Percentiles rank a stretch among this genome's conserved stretches.
Conservation (phyloP, 2,797 vertebrate genomes). For the Myotis findleyi region DNA sequence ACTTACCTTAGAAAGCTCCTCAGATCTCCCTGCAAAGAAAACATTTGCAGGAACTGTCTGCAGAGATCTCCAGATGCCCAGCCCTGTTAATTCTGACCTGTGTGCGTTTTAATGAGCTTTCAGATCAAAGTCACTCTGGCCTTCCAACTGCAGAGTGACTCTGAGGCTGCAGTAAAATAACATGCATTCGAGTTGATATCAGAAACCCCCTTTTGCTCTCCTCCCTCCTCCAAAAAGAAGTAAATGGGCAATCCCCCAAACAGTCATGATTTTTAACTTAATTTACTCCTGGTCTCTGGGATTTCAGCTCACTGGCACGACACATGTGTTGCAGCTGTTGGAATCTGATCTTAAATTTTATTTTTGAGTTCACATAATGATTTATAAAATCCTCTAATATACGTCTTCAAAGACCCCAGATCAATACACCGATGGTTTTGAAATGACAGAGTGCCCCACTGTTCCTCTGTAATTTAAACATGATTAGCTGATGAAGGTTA, state of each 20-base stretch:
- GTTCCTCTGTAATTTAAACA: conserved; percentile 88
- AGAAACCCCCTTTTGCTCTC: not conserved
- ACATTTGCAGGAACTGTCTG: not conserved
- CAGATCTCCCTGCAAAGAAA: rapidly evolving
- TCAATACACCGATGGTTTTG: conserved; percentile 87
- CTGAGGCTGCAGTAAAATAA: not conserved
- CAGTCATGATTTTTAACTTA: not conserved
- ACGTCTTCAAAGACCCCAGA: conserved; percentile 76
- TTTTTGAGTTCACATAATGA: conserved; percentile 71
- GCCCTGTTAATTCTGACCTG: rapidly evolving
- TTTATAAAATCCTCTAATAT: conserved; percentile 81
- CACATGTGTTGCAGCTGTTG: not conserved
- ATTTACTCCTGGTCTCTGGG: conserved; percentile 65
- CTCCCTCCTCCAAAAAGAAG: not conserved
- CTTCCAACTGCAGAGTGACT: not conserved
- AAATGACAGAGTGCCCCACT: conserved; percentile 87
- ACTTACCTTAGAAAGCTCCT: not conserved
- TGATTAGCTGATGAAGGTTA: conserved; percentile 89
- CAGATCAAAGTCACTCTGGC: not conserved
- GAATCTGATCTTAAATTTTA: conserved; percentile 78
- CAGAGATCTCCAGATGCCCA: rapidly evolving
- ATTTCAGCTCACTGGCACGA: not conserved
- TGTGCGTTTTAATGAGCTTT: rapidly evolving
- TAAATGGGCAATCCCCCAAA: not conserved
- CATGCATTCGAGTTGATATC: not conserved